These are phyloP conservation scores for Arbacia lixula DNA, from an alignment of 53 echinoderm and acorn worm genomes.

Conservation along the genomic window DNA sequence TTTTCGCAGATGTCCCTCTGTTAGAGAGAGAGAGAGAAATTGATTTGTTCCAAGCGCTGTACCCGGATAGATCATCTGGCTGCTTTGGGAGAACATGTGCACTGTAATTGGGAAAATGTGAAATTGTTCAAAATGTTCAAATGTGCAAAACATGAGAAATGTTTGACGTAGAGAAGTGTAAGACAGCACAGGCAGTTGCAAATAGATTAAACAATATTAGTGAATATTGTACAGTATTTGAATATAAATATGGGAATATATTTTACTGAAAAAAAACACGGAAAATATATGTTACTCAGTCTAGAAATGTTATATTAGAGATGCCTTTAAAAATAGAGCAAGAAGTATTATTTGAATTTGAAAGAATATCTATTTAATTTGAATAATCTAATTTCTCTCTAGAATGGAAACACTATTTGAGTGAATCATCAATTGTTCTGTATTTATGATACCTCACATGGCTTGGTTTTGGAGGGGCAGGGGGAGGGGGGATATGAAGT, in stretches of 20 bases:
- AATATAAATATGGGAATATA: constrained; percentile 36
- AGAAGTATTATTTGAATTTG: constrained; percentile 12
- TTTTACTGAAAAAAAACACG: constrained; percentile 34
- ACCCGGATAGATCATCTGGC: too few species aligned
- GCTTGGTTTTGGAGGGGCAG: too few species aligned
- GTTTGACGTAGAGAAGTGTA: too few species aligned
- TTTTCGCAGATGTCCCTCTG: too few species aligned
- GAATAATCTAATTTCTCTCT: constrained; percentile 28
- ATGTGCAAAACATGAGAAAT: too few species aligned
- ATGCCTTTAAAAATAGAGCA: constrained; percentile 7
- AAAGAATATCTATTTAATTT: constrained; percentile 37
- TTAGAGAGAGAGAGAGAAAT: too few species aligned
- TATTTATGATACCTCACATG: too few species aligned
- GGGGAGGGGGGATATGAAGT: too few species aligned
- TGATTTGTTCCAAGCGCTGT: too few species aligned
- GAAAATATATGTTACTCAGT: constrained; percentile 47
- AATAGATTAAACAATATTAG: constrained; percentile 4
- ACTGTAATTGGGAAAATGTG: neutral
- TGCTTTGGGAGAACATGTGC: too few species aligned
- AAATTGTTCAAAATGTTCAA: too few species aligned
- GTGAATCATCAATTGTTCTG: neutral
- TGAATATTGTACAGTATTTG: constrained; percentile 46
- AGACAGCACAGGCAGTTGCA: too few species aligned
- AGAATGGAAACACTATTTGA: neutral
- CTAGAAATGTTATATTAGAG: constrained; percentile 37